Evolutionary conservation across 2,797 vertebrate genomes (phyloP).

Genomic region (Lithobates pipiens): DNA sequence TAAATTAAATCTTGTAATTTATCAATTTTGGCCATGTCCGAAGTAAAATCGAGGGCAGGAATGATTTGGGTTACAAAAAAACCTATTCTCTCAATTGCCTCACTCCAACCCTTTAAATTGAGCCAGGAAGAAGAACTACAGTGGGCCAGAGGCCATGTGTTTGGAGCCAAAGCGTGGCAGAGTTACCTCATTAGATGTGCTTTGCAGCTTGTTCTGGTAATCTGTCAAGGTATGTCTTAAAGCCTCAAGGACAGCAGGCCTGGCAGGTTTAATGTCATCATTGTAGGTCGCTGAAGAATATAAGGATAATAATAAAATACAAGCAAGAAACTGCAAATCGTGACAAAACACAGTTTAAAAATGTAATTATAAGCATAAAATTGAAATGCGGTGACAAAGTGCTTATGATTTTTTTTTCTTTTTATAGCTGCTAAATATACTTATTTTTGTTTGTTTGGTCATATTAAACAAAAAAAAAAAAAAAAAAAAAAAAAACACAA

Average conservation of each 20-base stretch:
- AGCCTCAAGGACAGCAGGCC: conserved; percentile 78
- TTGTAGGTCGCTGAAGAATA: conserved; percentile 77
- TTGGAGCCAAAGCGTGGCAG: conserved; percentile 74
- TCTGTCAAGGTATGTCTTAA: conserved; percentile 81
- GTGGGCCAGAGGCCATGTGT: conserved; percentile 73
- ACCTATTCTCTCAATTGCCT: conserved; percentile 70
- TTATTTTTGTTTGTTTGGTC: no score
- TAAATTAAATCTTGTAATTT: conserved; percentile 63
- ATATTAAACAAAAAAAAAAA: no score
- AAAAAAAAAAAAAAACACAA: no score
- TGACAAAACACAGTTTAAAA: neutral
- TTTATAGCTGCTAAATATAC: no score
- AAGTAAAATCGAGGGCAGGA: conserved; percentile 67
- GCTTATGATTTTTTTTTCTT: no score
- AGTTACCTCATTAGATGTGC: conserved; percentile 82
- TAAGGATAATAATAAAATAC: conserved; percentile 68
- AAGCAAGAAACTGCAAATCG: conserved; percentile 45
- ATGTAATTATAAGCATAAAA: neutral
- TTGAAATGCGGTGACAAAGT: neutral
- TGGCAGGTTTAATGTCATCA: conserved; percentile 76
- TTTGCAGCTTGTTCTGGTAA: conserved; percentile 82
- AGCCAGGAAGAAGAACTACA: conserved; percentile 69
- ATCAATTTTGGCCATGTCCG: conserved; percentile 67
- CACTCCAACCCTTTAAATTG: conserved; percentile 74
- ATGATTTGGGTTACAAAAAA: conserved; percentile 72